A percentile compares a stretch with the other conserved stretches of the same genome.
Conservation (phyloP, 2,888 invertebrate species). For the Nebria brevicollis region DNA sequence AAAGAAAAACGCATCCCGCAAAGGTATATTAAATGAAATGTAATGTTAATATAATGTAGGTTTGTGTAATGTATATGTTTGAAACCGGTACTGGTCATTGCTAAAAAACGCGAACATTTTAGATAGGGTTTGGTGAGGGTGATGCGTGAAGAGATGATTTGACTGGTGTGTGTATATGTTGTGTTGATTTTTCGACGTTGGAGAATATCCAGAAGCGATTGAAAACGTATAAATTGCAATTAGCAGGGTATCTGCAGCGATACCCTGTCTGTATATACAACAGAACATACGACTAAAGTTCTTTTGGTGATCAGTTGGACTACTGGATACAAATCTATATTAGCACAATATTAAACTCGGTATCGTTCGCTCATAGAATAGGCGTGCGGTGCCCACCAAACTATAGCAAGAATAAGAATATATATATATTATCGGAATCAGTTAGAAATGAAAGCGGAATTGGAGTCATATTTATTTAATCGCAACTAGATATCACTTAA, state of each 20-base stretch:
- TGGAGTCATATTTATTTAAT: background rate
- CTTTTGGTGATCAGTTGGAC: slow-evolving; percentile 40
- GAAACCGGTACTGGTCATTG: slow-evolving; percentile 4
- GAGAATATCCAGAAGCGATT: slow-evolving; percentile 51
- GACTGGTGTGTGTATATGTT: background rate
- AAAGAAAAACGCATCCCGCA: too few relatives aligned
- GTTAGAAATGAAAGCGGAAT: background rate
- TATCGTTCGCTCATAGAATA: slow-evolving; percentile 17
- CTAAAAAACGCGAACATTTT: background rate
- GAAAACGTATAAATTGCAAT: slow-evolving; percentile 55
- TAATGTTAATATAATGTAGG: too few relatives aligned
- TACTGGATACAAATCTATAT: slow-evolving; percentile 44
- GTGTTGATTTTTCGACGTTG: slow-evolving; percentile 27
- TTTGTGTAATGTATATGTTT: background rate
- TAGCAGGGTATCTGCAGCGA: slow-evolving; percentile 43
- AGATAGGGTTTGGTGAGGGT: background rate
- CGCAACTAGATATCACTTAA: too few relatives aligned
- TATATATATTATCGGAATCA: too few relatives aligned
- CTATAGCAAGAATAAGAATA: too few relatives aligned
- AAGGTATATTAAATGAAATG: too few relatives aligned
- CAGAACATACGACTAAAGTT: slow-evolving; percentile 17
- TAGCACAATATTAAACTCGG: slow-evolving; percentile 40
- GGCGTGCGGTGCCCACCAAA: slow-evolving; percentile 3
- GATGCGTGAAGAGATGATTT: background rate
- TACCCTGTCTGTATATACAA: background rate